Evolutionary conservation across 1,140 invertebrate genomes (phyloP).

Genomic region (Drosophila azteca): DNA sequence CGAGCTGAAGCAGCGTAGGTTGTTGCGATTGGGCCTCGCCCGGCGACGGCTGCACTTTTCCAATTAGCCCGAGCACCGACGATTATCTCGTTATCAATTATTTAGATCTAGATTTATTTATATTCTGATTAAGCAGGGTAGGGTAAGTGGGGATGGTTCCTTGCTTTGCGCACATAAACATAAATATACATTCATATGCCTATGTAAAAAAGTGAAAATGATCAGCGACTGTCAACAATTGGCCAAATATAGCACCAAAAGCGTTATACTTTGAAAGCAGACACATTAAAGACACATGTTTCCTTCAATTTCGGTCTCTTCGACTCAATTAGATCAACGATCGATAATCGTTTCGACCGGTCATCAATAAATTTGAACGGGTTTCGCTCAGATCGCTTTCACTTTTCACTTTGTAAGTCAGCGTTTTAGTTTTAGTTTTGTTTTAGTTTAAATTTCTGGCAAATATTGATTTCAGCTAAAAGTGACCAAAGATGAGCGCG

Average conservation of each 20-base stretch:
- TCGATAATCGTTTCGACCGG: slow-evolving; percentile 11
- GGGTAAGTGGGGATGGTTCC: slow-evolving; percentile 1
- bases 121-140: slow-evolving; percentile 8
- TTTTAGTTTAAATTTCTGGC: slow-evolving; percentile 1
- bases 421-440: slow-evolving; percentile 3
- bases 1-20: slow-evolving; percentile 52
- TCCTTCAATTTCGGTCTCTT: slow-evolving; percentile 10
- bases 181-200: slow-evolving; percentile 1
- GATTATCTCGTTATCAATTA: slow-evolving; percentile 34
- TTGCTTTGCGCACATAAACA: slow-evolving; percentile 20
- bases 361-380: slow-evolving; percentile 34
- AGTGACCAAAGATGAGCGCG: not conserved
- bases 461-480: slow-evolving; percentile 19
- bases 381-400: slow-evolving; percentile 43
- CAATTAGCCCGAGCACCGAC: slow-evolving; percentile 27
- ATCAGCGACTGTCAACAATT: slow-evolving; percentile 13
- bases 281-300: slow-evolving; percentile 51
- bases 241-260: slow-evolving; percentile 16
- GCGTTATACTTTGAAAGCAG: not conserved
- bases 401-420: slow-evolving; percentile 48
- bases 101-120: slow-evolving; percentile 23
- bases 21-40: slow-evolving; percentile 33
- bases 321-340: slow-evolving; percentile 17
- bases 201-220: slow-evolving; percentile 36
- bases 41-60: slow-evolving; percentile 37